phyloP scores from a whole-genome alignment of 2,888 invertebrate species.

The Drosophila lacicola region DNA sequence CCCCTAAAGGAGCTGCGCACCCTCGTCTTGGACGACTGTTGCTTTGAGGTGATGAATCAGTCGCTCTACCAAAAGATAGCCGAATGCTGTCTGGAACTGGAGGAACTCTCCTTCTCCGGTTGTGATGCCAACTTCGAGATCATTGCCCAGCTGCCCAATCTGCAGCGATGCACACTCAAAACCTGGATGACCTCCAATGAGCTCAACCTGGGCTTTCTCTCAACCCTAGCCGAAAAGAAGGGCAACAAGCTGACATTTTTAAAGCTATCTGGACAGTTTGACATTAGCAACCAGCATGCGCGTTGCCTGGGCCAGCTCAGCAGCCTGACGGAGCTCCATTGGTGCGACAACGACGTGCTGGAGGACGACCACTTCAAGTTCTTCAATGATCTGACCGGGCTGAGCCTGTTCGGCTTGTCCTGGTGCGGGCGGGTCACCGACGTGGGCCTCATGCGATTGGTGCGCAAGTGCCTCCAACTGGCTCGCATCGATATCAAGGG shows the following conservation, averaged over 20 bases:
- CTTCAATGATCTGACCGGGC: conserved; percentile 51
- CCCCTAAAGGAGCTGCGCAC: conserved; percentile 45
- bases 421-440: conserved; percentile 58
- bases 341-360: conserved; percentile 57
- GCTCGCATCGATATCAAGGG: conserved; percentile 45
- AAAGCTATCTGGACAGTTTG: conserved; percentile 62
- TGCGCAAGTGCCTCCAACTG: conserved; percentile 52
- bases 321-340: conserved; percentile 51
- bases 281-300: conserved; percentile 61
- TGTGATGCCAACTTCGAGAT: conserved; percentile 70
- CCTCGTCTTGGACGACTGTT: conserved; percentile 65
- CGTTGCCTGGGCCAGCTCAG: conserved; percentile 57
- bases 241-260: conserved; percentile 52
- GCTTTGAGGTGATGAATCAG: conserved; percentile 69
- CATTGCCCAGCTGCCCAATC: conserved; percentile 58
- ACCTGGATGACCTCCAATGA: conserved; percentile 70
- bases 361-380: conserved; percentile 66
- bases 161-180: conserved; percentile 61
- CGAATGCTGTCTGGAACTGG: conserved; percentile 55
- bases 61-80: conserved; percentile 67
- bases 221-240: conserved; percentile 43
- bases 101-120: conserved; percentile 66
- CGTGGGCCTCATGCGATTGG: conserved; percentile 50
- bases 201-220: conserved; percentile 59
- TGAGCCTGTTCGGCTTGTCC: conserved; percentile 37